Evolutionary conservation across 2,113 vertebrate species (phyloP), one percentile per base, ranked within the genome.

Genomic region (Loxodonta africana): DNA sequence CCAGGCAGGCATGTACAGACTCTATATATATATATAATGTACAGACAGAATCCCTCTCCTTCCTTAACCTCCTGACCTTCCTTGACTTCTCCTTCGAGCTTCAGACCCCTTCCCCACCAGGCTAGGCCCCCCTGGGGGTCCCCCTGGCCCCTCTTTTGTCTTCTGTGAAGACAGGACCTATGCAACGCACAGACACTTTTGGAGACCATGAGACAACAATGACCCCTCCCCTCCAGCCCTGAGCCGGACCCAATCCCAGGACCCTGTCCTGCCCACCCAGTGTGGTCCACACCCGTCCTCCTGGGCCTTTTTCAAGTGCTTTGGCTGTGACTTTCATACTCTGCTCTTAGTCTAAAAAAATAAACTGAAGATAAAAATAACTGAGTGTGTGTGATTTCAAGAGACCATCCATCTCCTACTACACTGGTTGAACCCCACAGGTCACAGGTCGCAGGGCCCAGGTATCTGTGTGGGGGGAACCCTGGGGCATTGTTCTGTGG

Each of bases 161-260:
- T 99, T 99, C 99, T 83, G 98, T 99, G 99, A 99, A 99, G 99
- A 99, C 99, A 97, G 21, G 97, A 99, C 98, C 99, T 99, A 99
- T 99, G 99, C 99, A 99, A 99, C 97, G 99, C 99, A 99, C 99
- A 98, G 99, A 99, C 99, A 99, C 99, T 99, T 99, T 98, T 98
- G 98, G 97, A 98, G 97, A 97, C 94, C 94, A 20, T 97, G 90
- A 95, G 90, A 95, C 94, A 76, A 98, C 95, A 97, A 92, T 63
- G 83, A 71, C 95, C 97, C 91, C 26, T 25, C 80, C 96, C 65
- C 93, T 25, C 88, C 94, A 96, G 69, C 93, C 95, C 86, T 48
- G 89, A 94, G 93, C 96, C 7, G 0, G 92, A 96, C 88, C 77
- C 89, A 48, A 17, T 83, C 95, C 95, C 76, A 80, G 76, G 96